Evolutionary conservation across 2,113 vertebrate species (phyloP).

Genomic region (Edolisoma coerulescens): DNA sequence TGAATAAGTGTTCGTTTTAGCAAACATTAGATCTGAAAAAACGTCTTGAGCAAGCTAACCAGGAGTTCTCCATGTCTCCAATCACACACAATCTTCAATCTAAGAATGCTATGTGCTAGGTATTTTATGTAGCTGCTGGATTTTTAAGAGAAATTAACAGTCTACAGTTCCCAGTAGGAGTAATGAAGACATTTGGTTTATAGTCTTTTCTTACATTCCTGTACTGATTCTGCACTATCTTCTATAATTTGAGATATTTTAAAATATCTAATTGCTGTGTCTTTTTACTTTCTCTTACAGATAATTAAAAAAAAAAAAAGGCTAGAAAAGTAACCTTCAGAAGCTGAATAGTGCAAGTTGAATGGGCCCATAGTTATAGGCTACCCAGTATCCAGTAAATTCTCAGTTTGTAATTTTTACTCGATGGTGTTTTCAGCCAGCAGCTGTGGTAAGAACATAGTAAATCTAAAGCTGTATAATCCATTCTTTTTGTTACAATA

Average conservation of each 20-base stretch:
- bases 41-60: too few species aligned
- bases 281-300: neutral
- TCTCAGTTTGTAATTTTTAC: neutral
- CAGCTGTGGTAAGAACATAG: neutral
- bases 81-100: neutral
- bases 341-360: neutral
- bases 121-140: neutral
- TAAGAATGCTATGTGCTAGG: too few species aligned
- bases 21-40: neutral
- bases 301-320: neutral
- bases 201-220: neutral
- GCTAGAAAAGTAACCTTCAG: neutral
- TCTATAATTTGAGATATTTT: neutral
- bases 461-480: neutral
- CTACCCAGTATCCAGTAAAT: neutral
- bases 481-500: neutral
- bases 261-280: neutral
- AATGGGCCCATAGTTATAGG: neutral
- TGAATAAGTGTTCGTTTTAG: neutral
- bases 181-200: neutral
- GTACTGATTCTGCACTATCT: neutral
- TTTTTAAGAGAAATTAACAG: neutral
- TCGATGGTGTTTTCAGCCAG: neutral
- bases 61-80: neutral
- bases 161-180: neutral